Evolutionary conservation across 2,113 vertebrate genomes (phyloP).

Genomic region (Bothrops jararaca): DNA sequence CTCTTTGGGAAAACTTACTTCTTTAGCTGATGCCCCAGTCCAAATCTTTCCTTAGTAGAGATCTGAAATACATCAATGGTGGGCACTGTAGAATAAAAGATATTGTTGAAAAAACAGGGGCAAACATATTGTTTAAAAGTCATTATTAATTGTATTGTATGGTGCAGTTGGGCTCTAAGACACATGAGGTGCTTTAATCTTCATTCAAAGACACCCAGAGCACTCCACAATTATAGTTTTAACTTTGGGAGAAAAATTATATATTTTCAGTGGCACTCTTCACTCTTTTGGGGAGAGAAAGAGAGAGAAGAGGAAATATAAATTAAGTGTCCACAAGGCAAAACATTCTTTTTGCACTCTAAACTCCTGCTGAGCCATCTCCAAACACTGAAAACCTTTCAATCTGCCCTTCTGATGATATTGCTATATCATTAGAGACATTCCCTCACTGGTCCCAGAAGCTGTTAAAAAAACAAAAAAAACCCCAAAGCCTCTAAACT

Average conservation of each 20-base stretch:
- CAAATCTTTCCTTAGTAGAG: conserved; percentile 87
- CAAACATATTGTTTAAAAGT: background rate
- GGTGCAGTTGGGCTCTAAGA: background rate
- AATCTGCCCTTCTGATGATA: background rate
- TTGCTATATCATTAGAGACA: background rate
- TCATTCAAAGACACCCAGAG: background rate
- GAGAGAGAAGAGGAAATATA: background rate
- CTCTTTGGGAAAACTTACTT: conserved; percentile 74
- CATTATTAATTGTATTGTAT: background rate
- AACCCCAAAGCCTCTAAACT: background rate
- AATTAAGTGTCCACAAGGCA: background rate
- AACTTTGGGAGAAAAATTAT: background rate
- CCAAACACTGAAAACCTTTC: background rate
- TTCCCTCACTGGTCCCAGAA: background rate
- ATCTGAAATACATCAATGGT: conserved; percentile 90
- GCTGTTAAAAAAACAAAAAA: background rate
- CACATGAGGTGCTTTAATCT: background rate
- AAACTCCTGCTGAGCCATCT: background rate
- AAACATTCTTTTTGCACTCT: background rate
- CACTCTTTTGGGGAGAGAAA: background rate
- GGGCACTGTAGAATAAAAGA: conserved; percentile 72
- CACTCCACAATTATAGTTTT: background rate
- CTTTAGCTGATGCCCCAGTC: conserved; percentile 87
- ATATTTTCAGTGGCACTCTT: background rate
- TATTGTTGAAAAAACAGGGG: conserved; percentile 4